Conservation (phyloP, 2,888 invertebrate genomes). For the Netelia fuscicornis region DNA sequence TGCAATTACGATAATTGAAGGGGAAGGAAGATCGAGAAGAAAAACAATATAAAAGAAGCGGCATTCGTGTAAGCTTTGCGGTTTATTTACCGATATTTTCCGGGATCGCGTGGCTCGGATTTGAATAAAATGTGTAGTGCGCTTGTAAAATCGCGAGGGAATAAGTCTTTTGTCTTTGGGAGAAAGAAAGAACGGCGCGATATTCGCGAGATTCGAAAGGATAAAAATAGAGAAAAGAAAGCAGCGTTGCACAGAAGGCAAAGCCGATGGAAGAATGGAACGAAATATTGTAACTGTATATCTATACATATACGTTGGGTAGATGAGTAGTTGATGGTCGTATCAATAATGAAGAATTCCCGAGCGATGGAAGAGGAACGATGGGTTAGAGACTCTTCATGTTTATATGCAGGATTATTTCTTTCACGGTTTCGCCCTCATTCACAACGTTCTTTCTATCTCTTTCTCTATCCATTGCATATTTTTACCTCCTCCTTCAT, state of each 20-base stretch:
- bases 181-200: neutral
- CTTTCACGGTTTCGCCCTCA: constrained; percentile 74
- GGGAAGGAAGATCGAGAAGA: neutral
- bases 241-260: neutral
- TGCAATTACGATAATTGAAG: constrained; percentile 11
- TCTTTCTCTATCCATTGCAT: constrained; percentile 71
- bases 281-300: neutral
- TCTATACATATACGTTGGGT: neutral
- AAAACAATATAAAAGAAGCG: neutral
- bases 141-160: neutral
- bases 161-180: neutral
- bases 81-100: neutral
- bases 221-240: constrained; percentile 10
- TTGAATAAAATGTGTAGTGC: neutral
- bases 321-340: constrained; percentile 67
- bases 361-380: constrained; percentile 43
- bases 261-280: constrained; percentile 6
- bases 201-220: neutral
- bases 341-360: constrained; percentile 75
- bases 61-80: too few relatives aligned
- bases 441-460: constrained; percentile 69
- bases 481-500: constrained; percentile 56
- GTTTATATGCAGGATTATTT: constrained; percentile 77
- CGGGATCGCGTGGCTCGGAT: neutral
- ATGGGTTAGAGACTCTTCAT: constrained; percentile 66